Conservation (phyloP, 2,888 invertebrate species). For the Caenorhabditis sulstoni region DNA sequence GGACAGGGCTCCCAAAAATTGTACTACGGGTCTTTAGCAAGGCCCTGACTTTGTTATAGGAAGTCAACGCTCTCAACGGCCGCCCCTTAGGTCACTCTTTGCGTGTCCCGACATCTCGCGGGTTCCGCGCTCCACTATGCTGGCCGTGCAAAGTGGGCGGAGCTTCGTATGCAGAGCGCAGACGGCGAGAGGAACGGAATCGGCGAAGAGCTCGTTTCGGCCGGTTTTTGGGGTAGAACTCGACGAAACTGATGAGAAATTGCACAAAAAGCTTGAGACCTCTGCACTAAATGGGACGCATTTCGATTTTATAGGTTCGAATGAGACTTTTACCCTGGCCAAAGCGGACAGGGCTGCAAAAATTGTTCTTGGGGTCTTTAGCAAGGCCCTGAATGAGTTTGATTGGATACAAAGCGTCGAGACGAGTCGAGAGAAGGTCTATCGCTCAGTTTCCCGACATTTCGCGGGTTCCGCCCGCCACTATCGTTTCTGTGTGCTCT, state of each 20-base stretch:
- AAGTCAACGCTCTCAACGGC: neutral
- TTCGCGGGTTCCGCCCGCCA: slow-evolving; percentile 30
- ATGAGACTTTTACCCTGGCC: slow-evolving; percentile 15
- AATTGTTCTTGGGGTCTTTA: slow-evolving; percentile 40
- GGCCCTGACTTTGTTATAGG: slow-evolving; percentile 27
- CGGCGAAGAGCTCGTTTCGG: neutral
- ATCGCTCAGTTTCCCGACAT: slow-evolving; percentile 15
- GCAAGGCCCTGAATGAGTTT: slow-evolving; percentile 27
- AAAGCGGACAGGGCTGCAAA: slow-evolving; percentile 28
- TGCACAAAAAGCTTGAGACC: no score
- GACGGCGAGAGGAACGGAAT: neutral
- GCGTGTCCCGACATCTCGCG: slow-evolving; percentile 33
- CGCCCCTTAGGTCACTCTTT: neutral
- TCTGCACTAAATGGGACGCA: neutral
- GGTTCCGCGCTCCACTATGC: slow-evolving; percentile 25
- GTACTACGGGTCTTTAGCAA: slow-evolving; percentile 34
- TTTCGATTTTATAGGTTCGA: neutral
- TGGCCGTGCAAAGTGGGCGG: slow-evolving; percentile 11
- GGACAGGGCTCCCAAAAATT: slow-evolving; percentile 37
- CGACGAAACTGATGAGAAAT: no score
- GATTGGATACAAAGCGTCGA: neutral
- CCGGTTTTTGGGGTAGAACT: neutral
- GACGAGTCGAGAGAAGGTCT: no score
- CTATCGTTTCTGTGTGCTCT: slow-evolving; percentile 19
- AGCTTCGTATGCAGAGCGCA: slow-evolving; percentile 1